phyloP scores from a whole-genome alignment of 2,888 invertebrate genomes.

The Smittia sp. region DNA sequence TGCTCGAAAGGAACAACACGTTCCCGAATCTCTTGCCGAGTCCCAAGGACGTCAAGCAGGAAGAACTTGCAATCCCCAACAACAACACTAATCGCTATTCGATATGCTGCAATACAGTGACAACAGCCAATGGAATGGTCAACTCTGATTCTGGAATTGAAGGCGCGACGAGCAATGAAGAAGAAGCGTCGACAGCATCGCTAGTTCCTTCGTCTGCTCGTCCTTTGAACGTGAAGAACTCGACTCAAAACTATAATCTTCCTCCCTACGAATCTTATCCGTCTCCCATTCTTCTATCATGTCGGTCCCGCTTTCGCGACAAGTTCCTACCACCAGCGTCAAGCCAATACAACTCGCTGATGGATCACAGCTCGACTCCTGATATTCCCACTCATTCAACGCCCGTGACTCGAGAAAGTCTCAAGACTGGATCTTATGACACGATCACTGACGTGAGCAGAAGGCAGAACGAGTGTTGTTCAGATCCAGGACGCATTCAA shows the following conservation, averaged over 20 bases:
- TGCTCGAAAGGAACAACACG: conserved; percentile 41
- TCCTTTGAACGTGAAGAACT: neutral
- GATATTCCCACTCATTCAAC: conserved; percentile 49
- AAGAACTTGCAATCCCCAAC: conserved; percentile 17
- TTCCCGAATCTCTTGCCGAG: conserved; percentile 41
- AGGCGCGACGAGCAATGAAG: conserved; percentile 19
- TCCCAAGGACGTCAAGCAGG: neutral
- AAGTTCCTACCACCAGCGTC: conserved; percentile 52
- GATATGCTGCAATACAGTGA: conserved; percentile 51
- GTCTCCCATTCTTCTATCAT: conserved; percentile 44
- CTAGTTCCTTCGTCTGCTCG: conserved; percentile 6
- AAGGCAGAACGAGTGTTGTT: conserved; percentile 43
- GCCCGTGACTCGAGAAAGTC: neutral
- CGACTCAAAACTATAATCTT: conserved; percentile 12
- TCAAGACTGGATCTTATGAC: conserved; percentile 42
- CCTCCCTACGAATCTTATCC: conserved; percentile 33
- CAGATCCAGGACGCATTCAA: conserved; percentile 50
- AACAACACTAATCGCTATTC: conserved; percentile 48
- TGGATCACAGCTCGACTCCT: conserved; percentile 52
- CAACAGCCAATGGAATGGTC: neutral
- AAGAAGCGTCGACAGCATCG: neutral
- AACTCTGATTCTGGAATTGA: conserved; percentile 30
- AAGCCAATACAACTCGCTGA: conserved; percentile 17
- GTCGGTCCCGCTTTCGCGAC: conserved; percentile 51
- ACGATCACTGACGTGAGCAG: conserved; percentile 19